Evolutionary conservation across 2,113 vertebrate species (phyloP), one percentile per base, ranked within the genome.

Genomic region (Phylloscopus trochiloides): DNA sequence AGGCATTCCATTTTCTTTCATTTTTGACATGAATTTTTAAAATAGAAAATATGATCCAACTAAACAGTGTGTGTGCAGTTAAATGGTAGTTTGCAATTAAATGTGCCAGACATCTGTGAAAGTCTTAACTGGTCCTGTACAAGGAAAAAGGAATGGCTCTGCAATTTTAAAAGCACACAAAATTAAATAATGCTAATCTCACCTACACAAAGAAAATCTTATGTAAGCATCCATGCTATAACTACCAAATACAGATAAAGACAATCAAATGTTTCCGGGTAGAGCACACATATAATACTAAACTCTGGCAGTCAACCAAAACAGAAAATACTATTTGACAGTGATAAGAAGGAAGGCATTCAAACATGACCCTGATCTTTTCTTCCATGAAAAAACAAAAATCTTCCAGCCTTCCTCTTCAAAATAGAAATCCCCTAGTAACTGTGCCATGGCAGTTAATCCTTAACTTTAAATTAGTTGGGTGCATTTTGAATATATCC

Each of bases 1-100:
- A 78, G 20, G 38, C 42, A 88, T 62, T 50, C 25, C 3, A 51
- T 51, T 91, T 92, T 31, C 45, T 80, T 79, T 78, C 26, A 55
- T 51, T 96, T 92, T 85, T 87, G 54, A n/a, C 50, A 76, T 54
- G 29, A 75, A 88, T 88, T 90, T 86, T 90, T 90, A 70, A 93
- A 90, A 32, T 22, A 82, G 34, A 90, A 91, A 78, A 90, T 73
- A 78, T 7, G 3, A 90, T 82, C 70, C 50, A 91, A 79, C 48
- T 1, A 1, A 93, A 86, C 45, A 72, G 54, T 32, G 14, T 19
- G 2, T 25, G 19, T 75, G 40, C n/a, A 42, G 4, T 47, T 92
- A 62, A 94, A 7, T 9, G 29, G 47, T 5, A 92, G 58, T 72
- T 85, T 65, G 45, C 40, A 75, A 91, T 68, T 54, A 95, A 75